These are phyloP conservation scores for Halictus rubicundus DNA, from an alignment of 1,140 invertebrate species.

Conservation along the genomic window DNA sequence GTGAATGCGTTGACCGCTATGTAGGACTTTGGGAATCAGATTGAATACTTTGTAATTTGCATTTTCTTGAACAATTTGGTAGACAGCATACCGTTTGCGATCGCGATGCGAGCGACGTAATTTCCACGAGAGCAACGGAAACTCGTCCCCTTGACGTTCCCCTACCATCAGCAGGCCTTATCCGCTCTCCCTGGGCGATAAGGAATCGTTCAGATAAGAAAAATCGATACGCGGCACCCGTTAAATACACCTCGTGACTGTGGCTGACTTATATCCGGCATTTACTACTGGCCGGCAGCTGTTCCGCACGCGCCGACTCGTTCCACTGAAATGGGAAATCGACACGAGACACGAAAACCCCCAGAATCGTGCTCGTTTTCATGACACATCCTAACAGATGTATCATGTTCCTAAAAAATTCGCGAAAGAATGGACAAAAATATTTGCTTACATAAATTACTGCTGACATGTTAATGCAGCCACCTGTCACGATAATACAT, in stretches of 20 bases:
- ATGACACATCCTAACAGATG: too few species aligned
- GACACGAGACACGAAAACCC: neutral
- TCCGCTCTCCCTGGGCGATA: slow-evolving; percentile 16
- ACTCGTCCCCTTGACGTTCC: neutral
- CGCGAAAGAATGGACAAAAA: too few species aligned
- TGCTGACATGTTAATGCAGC: too few species aligned
- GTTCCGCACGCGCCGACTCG: neutral
- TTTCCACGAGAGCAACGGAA: neutral
- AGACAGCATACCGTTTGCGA: too few species aligned
- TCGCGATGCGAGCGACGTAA: neutral
- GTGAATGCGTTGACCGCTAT: too few species aligned
- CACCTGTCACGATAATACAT: too few species aligned
- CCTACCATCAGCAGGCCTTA: neutral
- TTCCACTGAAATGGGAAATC: neutral
- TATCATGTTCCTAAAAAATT: too few species aligned
- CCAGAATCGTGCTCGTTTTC: neutral
- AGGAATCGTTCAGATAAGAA: slow-evolving; percentile 37
- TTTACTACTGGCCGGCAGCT: slow-evolving; percentile 8
- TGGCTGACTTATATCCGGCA: slow-evolving; percentile 3
- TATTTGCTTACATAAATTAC: too few species aligned
- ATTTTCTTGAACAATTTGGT: too few species aligned
- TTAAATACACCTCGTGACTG: slow-evolving; percentile 3
- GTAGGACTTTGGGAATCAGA: too few species aligned
- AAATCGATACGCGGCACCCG: slow-evolving; percentile 24
- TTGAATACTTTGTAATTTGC: too few species aligned